phyloP scores from a whole-genome alignment of 2,888 invertebrate genomes.

The Phlogophora meticulosa region DNA sequence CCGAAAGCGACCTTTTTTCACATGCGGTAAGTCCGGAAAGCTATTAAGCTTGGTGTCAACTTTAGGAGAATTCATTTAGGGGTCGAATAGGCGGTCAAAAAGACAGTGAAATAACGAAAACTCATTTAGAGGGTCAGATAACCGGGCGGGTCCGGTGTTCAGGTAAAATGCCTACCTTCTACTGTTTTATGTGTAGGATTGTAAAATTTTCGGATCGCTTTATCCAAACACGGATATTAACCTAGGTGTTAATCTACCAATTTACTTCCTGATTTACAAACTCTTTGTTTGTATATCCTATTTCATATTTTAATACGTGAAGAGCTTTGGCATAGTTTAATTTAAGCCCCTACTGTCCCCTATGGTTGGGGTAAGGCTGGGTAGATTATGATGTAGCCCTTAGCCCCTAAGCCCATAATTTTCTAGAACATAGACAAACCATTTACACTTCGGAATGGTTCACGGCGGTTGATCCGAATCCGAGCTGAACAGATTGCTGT shows the following conservation, averaged over 20 bases:
- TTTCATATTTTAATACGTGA: background rate
- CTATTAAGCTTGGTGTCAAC: slow-evolving; percentile 63
- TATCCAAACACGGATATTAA: slow-evolving; percentile 21
- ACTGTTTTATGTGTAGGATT: slow-evolving; percentile 34
- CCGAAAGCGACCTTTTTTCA: slow-evolving; percentile 45
- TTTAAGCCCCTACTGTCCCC: no score
- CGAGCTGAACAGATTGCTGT: no score
- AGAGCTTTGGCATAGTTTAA: no score
- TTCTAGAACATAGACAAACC: background rate
- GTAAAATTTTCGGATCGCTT: slow-evolving; percentile 18
- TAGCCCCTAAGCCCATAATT: background rate
- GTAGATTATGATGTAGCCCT: no score
- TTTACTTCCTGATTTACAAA: slow-evolving; percentile 30
- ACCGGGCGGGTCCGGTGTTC: slow-evolving; percentile 51
- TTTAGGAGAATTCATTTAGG: slow-evolving; percentile 62
- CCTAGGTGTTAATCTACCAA: slow-evolving; percentile 31
- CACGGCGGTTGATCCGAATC: background rate
- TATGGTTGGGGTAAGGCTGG: no score
- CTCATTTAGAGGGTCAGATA: slow-evolving; percentile 67
- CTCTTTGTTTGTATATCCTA: background rate
- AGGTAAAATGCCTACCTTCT: slow-evolving; percentile 51
- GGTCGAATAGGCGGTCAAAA: slow-evolving; percentile 60
- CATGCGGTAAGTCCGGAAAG: slow-evolving; percentile 41
- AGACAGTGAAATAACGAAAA: slow-evolving; percentile 64
- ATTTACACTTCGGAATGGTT: background rate